phyloP scores from a whole-genome alignment of 2,113 vertebrate genomes.

The Platichthys flesus region DNA sequence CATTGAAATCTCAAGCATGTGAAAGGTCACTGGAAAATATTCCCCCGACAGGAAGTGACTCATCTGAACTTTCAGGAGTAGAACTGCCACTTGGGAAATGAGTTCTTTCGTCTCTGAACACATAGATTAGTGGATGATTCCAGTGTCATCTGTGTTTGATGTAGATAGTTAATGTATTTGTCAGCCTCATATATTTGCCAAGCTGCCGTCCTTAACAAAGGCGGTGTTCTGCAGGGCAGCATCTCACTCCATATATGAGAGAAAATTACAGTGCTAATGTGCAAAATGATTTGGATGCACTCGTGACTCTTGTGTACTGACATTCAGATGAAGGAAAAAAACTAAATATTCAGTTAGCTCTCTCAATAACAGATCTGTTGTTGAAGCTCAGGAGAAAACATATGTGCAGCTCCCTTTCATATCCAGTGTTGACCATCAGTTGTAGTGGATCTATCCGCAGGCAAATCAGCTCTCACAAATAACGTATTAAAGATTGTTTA shows the following conservation, averaged over 20 bases:
- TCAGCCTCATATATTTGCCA: background rate
- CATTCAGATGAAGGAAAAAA: no score
- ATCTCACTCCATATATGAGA: background rate
- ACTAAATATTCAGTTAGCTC: background rate
- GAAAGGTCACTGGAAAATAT: constrained; percentile 34
- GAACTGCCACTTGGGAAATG: background rate
- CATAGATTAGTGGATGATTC: background rate
- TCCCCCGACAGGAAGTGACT: constrained; percentile 47
- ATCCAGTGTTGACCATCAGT: background rate
- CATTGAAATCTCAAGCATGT: background rate
- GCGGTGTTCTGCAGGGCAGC: no score
- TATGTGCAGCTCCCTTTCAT: background rate
- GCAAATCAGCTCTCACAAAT: background rate
- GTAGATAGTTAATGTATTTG: background rate
- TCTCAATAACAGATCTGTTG: background rate
- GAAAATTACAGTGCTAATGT: background rate
- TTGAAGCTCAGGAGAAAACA: background rate
- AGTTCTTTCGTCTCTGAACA: background rate
- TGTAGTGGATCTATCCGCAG: no score
- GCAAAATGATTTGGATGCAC: background rate
- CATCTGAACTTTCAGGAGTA: constrained; percentile 1
- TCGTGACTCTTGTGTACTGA: no score
- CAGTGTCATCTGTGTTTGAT: background rate
- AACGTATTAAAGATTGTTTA: background rate
- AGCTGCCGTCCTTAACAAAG: background rate